Base-by-base conservation (phyloP, 2,888 invertebrate species). In the Patella caerulea region DNA sequence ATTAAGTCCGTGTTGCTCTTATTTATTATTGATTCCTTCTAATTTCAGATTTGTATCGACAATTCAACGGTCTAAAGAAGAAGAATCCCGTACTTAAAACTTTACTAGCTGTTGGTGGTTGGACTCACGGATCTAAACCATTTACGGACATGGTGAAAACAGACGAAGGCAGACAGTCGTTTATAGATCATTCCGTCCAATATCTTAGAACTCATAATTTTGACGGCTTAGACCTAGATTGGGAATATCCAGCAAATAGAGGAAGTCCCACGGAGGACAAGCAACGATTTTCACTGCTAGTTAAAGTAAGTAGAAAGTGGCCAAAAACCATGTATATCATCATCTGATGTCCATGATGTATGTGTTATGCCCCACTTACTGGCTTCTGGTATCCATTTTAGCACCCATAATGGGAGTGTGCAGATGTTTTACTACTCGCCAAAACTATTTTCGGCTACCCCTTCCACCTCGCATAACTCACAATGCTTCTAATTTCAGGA, bases 401-500 rank as follows among this genome's bases (percentile, higher is more conserved):
- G 9, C 45, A 45, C 45, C 45, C 45, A 9, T 45, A 45, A 45
- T 45, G 7, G 45, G 45, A 5, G 9, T 45, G 45, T 45, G 45
- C 45, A 45, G 45, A 45, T 45, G 9, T 45, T 45, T 45, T 45
- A 9, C 9, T 0, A 45, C 9, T 45, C 45, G 45, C 45, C 9
- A 45, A 45, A 45, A 45, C 4, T 45, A 1, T 45, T 7, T 45
- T 45, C 45, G 9, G 45, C 45, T 45, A 9, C 45, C 3, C 0
- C 9, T 9, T 45, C 9, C 7, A 45, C 45, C 45, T 45, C 9
- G 9, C 45, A 45, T 45, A 45, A 45, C 45, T 0, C 45, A 45
- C 45, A 4, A 4, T 9, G 45, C 7, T 45, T 45, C 9, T 24
- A 19, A 15, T 65, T 87, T 12, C 88, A 95, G 94, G 97, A 98